Evolutionary conservation across 2,888 invertebrate genomes (phyloP).

Genomic region (Argyra leucocephala): DNA sequence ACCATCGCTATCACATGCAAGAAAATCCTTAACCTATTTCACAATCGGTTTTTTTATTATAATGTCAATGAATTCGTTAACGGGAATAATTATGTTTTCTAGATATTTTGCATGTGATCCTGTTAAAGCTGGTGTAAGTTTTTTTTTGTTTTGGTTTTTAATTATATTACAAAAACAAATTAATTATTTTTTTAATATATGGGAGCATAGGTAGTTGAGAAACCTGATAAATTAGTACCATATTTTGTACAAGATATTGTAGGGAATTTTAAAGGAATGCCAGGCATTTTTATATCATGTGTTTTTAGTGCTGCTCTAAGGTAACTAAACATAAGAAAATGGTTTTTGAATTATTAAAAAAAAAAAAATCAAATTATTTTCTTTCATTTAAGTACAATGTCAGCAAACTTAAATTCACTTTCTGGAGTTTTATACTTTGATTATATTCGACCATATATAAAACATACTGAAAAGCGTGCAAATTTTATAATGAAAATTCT

Average conservation of each 20-base stretch:
- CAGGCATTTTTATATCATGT: slow-evolving; percentile 53
- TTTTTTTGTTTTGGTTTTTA: background rate
- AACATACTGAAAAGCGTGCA: slow-evolving; percentile 43
- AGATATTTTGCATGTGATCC: slow-evolving; percentile 49
- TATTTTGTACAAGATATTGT: slow-evolving; percentile 50
- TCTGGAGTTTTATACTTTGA: slow-evolving; percentile 51
- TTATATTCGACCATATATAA: slow-evolving; percentile 44
- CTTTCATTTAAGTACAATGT: slow-evolving; percentile 45
- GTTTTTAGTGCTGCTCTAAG: slow-evolving; percentile 51
- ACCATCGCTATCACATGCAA: slow-evolving; percentile 49
- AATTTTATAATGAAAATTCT: slow-evolving; percentile 46
- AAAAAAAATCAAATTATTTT: background rate
- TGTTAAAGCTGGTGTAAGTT: slow-evolving; percentile 41
- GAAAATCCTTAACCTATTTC: slow-evolving; percentile 37
- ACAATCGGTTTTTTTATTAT: slow-evolving; percentile 45
- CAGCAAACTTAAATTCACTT: slow-evolving; percentile 49
- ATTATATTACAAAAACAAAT: background rate
- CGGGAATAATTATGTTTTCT: slow-evolving; percentile 47
- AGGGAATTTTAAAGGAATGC: slow-evolving; percentile 46
- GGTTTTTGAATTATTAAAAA: background rate
- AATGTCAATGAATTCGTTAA: slow-evolving; percentile 47
- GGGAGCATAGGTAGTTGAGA: slow-evolving; percentile 32
- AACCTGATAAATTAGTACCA: slow-evolving; percentile 47
- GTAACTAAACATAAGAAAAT: too few species aligned
- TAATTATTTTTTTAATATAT: background rate